phyloP scores from a whole-genome alignment of 2,888 invertebrate species.

The Melanargia galathea region DNA sequence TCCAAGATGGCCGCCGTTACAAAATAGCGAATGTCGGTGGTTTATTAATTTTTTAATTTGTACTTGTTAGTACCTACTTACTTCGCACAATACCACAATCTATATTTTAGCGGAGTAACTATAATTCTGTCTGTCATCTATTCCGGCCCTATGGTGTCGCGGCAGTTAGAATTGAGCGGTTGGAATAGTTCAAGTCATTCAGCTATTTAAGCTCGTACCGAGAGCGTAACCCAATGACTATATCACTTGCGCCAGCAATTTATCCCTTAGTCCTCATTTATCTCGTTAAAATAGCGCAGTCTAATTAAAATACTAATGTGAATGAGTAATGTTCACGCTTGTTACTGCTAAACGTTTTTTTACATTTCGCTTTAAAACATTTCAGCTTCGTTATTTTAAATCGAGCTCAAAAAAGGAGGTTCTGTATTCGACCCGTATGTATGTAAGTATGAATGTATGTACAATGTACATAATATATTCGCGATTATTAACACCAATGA shows the following conservation, averaged over 20 bases:
- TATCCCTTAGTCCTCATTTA: neutral
- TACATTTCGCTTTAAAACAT: no score
- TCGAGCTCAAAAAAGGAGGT: no score
- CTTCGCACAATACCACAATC: neutral
- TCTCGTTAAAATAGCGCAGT: slow-evolving; percentile 14
- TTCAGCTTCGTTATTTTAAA: no score
- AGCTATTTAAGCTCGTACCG: neutral
- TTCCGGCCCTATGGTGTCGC: neutral
- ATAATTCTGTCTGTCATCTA: neutral
- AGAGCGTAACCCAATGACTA: neutral
- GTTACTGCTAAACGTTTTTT: neutral
- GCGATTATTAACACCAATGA: no score
- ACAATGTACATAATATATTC: no score
- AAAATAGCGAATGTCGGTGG: no score
- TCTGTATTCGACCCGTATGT: no score
- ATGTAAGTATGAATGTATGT: no score
- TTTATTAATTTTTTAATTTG: no score
- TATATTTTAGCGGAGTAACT: neutral
- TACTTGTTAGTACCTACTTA: no score
- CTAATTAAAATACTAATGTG: slow-evolving; percentile 13
- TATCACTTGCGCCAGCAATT: neutral
- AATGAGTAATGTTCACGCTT: slow-evolving; percentile 1
- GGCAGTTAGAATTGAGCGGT: slow-evolving; percentile 1
- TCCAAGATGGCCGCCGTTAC: no score
- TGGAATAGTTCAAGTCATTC: slow-evolving; percentile 7